These are phyloP conservation scores for Laticauda laticaudata DNA, from an alignment of 2,113 vertebrate genomes.

Conservation along the genomic window DNA sequence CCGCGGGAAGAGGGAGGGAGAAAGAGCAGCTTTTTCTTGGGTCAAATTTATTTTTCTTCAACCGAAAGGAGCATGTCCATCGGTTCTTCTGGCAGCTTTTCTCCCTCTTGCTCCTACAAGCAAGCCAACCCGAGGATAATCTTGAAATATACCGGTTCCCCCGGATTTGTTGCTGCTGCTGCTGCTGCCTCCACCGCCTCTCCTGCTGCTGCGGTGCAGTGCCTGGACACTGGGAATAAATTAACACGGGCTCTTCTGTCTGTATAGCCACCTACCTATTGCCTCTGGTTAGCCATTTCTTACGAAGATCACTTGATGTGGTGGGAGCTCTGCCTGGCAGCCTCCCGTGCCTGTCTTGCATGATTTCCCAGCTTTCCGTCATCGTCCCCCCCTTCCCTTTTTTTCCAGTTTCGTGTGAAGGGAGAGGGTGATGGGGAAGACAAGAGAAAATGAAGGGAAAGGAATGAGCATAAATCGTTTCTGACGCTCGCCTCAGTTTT, in stretches of 20 bases:
- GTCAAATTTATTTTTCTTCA: constrained; percentile 47
- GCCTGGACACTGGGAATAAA: constrained; percentile 77
- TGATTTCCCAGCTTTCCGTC: constrained; percentile 43
- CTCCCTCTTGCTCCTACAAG: constrained; percentile 57
- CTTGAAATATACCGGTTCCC: constrained; percentile 69
- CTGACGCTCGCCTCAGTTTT: constrained; percentile 34
- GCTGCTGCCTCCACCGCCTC: constrained; percentile 47
- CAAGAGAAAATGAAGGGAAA: constrained; percentile 63
- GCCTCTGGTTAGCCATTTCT: constrained; percentile 67
- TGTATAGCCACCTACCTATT: constrained; percentile 55
- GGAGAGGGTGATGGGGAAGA: constrained; percentile 60
- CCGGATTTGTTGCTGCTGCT: constrained; percentile 70
- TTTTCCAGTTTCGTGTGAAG: not conserved
- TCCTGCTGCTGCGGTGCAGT: constrained; percentile 71
- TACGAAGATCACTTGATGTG: constrained; percentile 72
- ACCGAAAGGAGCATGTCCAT: constrained; percentile 68
- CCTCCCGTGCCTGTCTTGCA: constrained; percentile 61
- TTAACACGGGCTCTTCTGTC: constrained; percentile 68
- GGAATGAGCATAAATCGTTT: constrained; percentile 56
- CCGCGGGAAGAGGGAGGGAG: not conserved
- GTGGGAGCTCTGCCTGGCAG: constrained; percentile 62
- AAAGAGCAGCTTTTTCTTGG: constrained; percentile 19
- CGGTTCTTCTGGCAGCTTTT: constrained; percentile 64
- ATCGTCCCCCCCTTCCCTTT: not conserved
- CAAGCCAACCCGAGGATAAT: constrained; percentile 74